Evolutionary conservation across 2,797 vertebrate genomes (phyloP), one percentile per base, ranked within the genome.

Genomic region (Trichosurus vulpecula): DNA sequence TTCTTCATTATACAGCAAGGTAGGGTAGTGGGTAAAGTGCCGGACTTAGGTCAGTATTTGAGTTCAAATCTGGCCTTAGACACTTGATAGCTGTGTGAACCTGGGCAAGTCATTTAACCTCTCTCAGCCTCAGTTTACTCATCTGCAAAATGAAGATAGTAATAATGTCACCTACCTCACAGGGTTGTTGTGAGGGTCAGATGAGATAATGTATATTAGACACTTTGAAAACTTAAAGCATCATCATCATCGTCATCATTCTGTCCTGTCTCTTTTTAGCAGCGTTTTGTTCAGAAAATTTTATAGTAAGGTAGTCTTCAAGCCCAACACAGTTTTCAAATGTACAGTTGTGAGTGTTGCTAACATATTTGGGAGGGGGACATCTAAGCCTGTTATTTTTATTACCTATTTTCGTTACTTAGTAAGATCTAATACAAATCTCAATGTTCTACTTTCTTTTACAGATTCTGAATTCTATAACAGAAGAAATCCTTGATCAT

Each of bases 391-490:
- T 97, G 29, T 35, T 95, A 94, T 29, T 95, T n/a, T 41, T 92
- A 57, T 92, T 92, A 53, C 94, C 94, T 97, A 52, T 96, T 47
- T n/a, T 95, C 55, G 58, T 97, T 54, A 93, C 58, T 96, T 89
- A 97, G 61, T 96, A 94, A 93, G 61, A 94, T 95, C 16, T 94
- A 92, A 96, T 90, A 94, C 22, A 96, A 90, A n/a, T 57, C 5
- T 2, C 95, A 51, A 56, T 95, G 47, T 94, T 97, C 52, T n/a
- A 16, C 0, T 96, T 97, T 94, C 52, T 97, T 66, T 98, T 97
- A 81, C 98, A 99, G 99, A 99, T 99, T 98, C 98, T 99, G 97
- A 99, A 99, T 95, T 98, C 99, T 91, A 98, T 99, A 98, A 99
- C 99, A n/a, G 99, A 99, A 96, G 99, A 99, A 94, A 98, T 99